Conservation (phyloP, 1,140 invertebrate genomes). For the Pollicipes pollicipes region DNA sequence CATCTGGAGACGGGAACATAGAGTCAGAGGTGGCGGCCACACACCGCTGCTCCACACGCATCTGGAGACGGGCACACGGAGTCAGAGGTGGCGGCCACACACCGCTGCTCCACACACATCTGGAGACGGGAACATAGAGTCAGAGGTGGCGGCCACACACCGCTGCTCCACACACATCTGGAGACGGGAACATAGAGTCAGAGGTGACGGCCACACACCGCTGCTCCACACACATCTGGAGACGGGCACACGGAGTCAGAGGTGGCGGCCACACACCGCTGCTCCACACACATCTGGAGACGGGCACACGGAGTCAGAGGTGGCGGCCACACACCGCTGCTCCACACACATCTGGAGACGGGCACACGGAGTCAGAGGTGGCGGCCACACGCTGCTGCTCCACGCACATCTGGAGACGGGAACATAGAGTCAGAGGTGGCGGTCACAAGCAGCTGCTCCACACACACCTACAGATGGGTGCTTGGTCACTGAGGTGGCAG, state of each 20-base stretch:
- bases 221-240: constrained; percentile 83
- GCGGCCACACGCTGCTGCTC: constrained; percentile 69
- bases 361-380: too few relatives aligned
- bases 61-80: constrained; percentile 36
- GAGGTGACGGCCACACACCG: constrained; percentile 64
- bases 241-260: constrained; percentile 19
- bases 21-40: too few relatives aligned
- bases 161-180: constrained; percentile 88
- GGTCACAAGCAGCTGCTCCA: constrained; percentile 63
- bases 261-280: constrained; percentile 66
- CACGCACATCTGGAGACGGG: neutral
- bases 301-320: too few relatives aligned
- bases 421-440: too few relatives aligned
- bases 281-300: constrained; percentile 31
- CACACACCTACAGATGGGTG: neutral
- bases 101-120: constrained; percentile 89
- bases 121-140: constrained; percentile 28
- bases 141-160: constrained; percentile 61
- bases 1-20: constrained; percentile 43
- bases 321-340: constrained; percentile 65
- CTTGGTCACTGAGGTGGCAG: too few relatives aligned
- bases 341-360: constrained; percentile 26
- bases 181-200: constrained; percentile 20
- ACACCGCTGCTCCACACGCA: constrained; percentile 86
- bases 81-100: too few relatives aligned